These are phyloP conservation scores for Scaptomyza flava DNA, from an alignment of 2,888 invertebrate species.

Conservation along the genomic window DNA sequence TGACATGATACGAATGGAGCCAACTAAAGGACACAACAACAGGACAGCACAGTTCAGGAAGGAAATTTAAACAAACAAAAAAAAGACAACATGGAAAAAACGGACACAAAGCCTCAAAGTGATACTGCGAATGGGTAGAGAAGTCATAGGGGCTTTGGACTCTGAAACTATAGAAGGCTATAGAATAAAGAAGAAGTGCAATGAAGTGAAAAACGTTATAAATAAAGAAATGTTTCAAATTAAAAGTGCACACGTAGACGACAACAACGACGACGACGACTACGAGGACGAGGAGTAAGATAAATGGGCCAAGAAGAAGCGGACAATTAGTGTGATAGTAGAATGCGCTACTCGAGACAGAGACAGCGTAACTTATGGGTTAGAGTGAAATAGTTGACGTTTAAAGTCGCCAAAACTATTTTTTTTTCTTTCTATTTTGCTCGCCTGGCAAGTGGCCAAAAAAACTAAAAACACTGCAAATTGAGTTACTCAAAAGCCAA, in stretches of 20 bases:
- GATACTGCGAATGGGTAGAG: slow-evolving; percentile 1
- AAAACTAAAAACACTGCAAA: slow-evolving; percentile 24
- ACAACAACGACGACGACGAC: background rate
- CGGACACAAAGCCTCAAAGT: slow-evolving; percentile 21
- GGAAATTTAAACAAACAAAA: too few species aligned
- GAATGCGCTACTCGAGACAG: background rate
- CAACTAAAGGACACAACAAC: slow-evolving; percentile 40
- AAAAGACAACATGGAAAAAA: slow-evolving; percentile 42
- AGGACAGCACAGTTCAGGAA: too few species aligned
- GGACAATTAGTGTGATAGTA: slow-evolving; percentile 46
- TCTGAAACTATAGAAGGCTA: background rate
- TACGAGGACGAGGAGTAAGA: slow-evolving; percentile 24
- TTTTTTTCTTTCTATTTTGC: background rate
- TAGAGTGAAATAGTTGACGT: slow-evolving; percentile 25
- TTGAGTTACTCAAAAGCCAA: slow-evolving; percentile 49
- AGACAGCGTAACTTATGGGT: slow-evolving; percentile 5
- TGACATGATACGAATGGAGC: slow-evolving; percentile 69
- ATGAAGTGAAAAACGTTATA: slow-evolving; percentile 71
- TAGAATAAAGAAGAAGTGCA: slow-evolving; percentile 32
- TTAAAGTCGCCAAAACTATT: slow-evolving; percentile 27
- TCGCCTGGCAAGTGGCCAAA: slow-evolving; percentile 50
- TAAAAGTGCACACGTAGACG: slow-evolving; percentile 58
- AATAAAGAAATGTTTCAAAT: slow-evolving; percentile 67
- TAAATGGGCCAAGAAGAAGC: slow-evolving; percentile 43
- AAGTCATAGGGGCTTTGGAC: slow-evolving; percentile 12